Percentiles rank a stretch among this genome's conserved stretches.
phyloP scores from a whole-genome alignment of 2,113 vertebrate species.

The Corythoichthys intestinalis region DNA sequence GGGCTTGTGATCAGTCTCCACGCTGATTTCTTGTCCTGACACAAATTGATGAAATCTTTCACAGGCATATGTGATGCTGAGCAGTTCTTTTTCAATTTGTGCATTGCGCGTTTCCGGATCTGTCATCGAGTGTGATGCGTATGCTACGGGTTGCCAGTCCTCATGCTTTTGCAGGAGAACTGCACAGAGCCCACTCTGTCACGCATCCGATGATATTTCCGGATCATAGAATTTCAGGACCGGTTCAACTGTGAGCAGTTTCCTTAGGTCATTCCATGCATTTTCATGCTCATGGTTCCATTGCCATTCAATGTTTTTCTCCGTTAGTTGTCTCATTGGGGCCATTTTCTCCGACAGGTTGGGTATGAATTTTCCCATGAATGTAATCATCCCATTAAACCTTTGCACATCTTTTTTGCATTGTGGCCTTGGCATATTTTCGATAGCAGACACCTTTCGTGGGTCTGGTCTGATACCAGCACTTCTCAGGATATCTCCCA shows the following conservation, averaged over 20 bases:
- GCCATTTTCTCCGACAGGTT: constrained; percentile 2
- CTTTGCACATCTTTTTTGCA: constrained; percentile 4
- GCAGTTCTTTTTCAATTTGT: constrained; percentile 13
- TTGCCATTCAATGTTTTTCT: constrained; percentile 4
- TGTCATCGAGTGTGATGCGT: not conserved
- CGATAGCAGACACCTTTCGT: not conserved
- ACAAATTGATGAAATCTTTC: no score
- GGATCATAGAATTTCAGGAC: not conserved
- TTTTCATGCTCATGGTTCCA: constrained; percentile 17
- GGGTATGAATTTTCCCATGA: constrained; percentile 16
- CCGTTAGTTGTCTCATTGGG: not conserved
- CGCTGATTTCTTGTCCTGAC: no score
- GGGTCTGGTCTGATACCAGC: constrained; percentile 6
- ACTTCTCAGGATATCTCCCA: constrained; percentile 7
- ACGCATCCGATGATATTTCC: constrained; percentile 11
- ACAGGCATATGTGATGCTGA: constrained; percentile 7
- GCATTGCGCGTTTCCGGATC: constrained; percentile 1
- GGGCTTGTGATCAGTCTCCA: no score
- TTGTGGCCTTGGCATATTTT: constrained; percentile 17
- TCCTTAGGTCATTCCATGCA: not conserved
- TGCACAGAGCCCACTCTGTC: constrained; percentile 9
- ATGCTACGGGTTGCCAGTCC: constrained; percentile 8
- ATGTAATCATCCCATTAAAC: constrained; percentile 5
- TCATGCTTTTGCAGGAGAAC: constrained; percentile 1
- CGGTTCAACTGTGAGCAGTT: not conserved